Conservation (phyloP, 2,888 invertebrate genomes). For the Drosophila recens region DNA sequence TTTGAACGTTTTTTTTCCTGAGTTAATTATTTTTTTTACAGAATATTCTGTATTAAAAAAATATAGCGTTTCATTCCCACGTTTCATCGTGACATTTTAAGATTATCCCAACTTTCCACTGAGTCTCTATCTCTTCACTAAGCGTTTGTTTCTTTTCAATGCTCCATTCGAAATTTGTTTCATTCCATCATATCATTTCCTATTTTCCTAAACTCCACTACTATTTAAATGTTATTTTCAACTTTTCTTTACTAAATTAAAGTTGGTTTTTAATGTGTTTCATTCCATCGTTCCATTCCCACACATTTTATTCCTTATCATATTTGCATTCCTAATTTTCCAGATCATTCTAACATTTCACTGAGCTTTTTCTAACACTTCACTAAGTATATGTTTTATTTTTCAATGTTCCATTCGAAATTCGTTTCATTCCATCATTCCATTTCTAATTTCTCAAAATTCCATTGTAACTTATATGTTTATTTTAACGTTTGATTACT, state of each 20-base stretch:
- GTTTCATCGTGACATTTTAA: neutral
- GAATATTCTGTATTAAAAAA: no score
- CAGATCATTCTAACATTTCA: no score
- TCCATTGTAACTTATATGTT: no score
- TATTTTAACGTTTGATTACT: neutral
- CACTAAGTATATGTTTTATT: neutral
- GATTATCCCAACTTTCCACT: no score
- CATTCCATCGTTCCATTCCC: neutral
- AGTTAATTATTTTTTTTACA: no score
- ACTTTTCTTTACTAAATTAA: neutral
- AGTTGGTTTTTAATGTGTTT: neutral
- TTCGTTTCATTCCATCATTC: neutral
- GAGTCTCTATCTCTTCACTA: no score
- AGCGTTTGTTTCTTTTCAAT: neutral
- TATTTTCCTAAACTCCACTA: neutral
- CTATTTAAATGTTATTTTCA: no score
- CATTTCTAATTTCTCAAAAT: neutral
- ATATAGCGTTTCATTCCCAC: slow-evolving; percentile 1
- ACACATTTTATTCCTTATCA: neutral
- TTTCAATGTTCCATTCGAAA: neutral
- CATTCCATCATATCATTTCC: neutral
- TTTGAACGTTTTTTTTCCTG: no score
- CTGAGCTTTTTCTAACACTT: neutral
- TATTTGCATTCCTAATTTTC: no score
- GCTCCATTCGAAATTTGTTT: neutral